Base-by-base conservation (phyloP, 1,140 invertebrate genomes). In the Macrobrachium rosenbergii region DNA sequence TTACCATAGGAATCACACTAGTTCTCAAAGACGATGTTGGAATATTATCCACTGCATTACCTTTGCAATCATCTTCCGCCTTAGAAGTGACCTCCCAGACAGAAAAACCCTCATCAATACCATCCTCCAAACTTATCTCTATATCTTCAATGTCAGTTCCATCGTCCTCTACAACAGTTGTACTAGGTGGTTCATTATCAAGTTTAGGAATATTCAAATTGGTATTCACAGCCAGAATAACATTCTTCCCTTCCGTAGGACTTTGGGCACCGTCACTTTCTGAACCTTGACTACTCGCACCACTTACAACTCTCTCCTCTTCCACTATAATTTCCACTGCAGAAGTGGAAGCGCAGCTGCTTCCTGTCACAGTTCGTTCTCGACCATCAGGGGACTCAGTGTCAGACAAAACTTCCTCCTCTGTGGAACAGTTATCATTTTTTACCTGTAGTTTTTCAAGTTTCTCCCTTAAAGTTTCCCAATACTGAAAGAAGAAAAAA, bases 401-500 rank as follows among this genome's bases (percentile, higher is more conserved):
- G n/a, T 37, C 23, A 23, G 81, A 81, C 21, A 43, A 17, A 58
- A 23, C 45, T n/a, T 78, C 79, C 16, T 28, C 69, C 37, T 69
- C 58, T 7, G 62, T 28, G 5, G 28, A 19, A 17, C 23, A 28
- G 23, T 78, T 37, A 1, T 58, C 58, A 67, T 17, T 77, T 58
- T 58, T 45, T 10, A 67, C 73, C 23, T 84, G 28, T 3, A 87
- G 76, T 73, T 81, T 73, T 28, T 80, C 85, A 28, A 87, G 28
- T 60, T 87, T 87, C 45, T 88, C 72, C 11, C 80, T 67, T 52
- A 83, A 83, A 21, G 23, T 62, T 69, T 88, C 80, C 81, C 86
- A 82, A 23, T 82, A 83, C 80, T 88, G 80, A 78, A 83, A 88
- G 43, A 28, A 45, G 59, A 43, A 69, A 60, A 5, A 19, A 52